Conservation (phyloP, 2,797 vertebrate genomes). For the Protonibea diacanthus region DNA sequence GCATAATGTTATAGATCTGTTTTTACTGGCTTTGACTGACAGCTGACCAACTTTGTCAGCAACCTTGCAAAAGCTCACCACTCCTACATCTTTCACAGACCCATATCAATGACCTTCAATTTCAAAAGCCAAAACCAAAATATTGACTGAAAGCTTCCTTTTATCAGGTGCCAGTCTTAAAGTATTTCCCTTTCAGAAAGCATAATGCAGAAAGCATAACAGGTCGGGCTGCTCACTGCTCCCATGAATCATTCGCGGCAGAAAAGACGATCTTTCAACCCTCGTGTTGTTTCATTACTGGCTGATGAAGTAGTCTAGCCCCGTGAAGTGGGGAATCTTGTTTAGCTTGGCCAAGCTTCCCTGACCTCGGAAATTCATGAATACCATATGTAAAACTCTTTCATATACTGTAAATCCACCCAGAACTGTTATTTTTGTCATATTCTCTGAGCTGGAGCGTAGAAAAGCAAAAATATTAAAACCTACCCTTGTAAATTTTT, state of each 20-base stretch:
- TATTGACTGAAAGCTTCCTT: slow-evolving; percentile 61
- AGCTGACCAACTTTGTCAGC: slow-evolving; percentile 60
- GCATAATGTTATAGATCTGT: slow-evolving; percentile 69
- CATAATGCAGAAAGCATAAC: slow-evolving; percentile 72
- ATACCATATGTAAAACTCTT: slow-evolving; percentile 77
- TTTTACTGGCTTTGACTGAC: slow-evolving; percentile 67
- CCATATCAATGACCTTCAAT: slow-evolving; percentile 55
- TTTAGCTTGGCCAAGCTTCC: slow-evolving; percentile 78
- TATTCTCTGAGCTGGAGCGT: slow-evolving; percentile 54
- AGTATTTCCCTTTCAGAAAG: slow-evolving; percentile 57
- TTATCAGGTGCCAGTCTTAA: slow-evolving; percentile 63
- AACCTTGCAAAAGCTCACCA: slow-evolving; percentile 43
- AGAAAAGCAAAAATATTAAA: slow-evolving; percentile 71
- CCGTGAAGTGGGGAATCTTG: slow-evolving; percentile 72
- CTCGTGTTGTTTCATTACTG: slow-evolving; percentile 79
- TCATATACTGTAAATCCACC: slow-evolving; percentile 72
- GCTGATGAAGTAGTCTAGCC: slow-evolving; percentile 81
- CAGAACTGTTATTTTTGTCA: slow-evolving; percentile 72
- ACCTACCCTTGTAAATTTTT: slow-evolving; percentile 64
- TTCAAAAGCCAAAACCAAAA: slow-evolving; percentile 49
- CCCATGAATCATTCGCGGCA: slow-evolving; percentile 69
- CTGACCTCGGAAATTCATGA: slow-evolving; percentile 71
- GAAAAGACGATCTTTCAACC: slow-evolving; percentile 66
- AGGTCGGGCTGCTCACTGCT: slow-evolving; percentile 58
- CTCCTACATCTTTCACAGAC: slow-evolving; percentile 51